phyloP scores from a whole-genome alignment of 2,888 invertebrate species.

The Stegophylla sp. region DNA sequence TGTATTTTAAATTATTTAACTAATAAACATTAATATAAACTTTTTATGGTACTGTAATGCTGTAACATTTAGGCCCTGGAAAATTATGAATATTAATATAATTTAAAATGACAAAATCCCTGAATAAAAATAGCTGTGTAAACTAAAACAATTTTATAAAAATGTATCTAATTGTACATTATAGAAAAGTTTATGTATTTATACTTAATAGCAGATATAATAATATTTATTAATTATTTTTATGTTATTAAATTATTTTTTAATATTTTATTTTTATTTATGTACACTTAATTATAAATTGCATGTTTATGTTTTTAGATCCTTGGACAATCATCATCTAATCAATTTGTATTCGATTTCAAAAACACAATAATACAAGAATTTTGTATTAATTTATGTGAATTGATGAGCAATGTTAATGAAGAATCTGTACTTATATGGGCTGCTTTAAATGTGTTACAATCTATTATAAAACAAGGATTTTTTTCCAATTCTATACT shows the following conservation, averaged over 20 bases:
- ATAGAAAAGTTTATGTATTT: neutral
- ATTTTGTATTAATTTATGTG: conserved; percentile 46
- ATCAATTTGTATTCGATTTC: conserved; percentile 20
- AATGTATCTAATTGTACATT: too few relatives aligned
- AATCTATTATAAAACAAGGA: conserved; percentile 34
- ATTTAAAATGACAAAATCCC: too few relatives aligned
- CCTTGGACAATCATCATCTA: conserved; percentile 30
- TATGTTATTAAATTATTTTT: too few relatives aligned
- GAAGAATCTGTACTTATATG: conserved; percentile 43
- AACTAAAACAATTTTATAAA: too few relatives aligned
- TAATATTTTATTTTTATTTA: neutral
- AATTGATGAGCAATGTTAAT: conserved; percentile 33
- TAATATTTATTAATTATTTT: too few relatives aligned
- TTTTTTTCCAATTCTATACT: neutral
- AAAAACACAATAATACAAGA: conserved; percentile 2
- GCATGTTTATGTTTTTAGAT: conserved; percentile 7
- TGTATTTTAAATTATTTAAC: too few relatives aligned
- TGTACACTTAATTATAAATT: neutral
- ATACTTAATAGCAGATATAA: too few relatives aligned
- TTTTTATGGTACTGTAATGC: too few relatives aligned
- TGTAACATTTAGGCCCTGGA: too few relatives aligned
- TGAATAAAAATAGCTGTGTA: too few relatives aligned
- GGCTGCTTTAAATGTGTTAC: conserved; percentile 36
- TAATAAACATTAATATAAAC: too few relatives aligned
- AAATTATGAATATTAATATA: too few relatives aligned